phyloP scores from a whole-genome alignment of 2,888 invertebrate genomes.

The Drosophila mimetica region DNA sequence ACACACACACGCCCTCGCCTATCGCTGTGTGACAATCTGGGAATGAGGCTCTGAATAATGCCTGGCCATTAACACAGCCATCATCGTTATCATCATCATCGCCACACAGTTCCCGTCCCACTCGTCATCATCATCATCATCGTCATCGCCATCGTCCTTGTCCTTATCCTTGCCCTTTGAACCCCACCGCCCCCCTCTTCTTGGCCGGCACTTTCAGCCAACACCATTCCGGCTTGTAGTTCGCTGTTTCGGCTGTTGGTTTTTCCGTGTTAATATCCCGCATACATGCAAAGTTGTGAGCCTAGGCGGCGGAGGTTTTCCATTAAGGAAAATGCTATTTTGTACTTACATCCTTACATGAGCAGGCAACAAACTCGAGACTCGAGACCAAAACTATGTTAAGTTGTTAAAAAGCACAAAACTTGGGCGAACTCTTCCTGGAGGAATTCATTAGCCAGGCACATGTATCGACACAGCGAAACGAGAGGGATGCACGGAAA shows the following conservation, averaged over 20 bases:
- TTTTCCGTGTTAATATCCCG: constrained; percentile 73
- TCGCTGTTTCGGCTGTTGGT: constrained; percentile 55
- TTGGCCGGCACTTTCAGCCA: constrained; percentile 62
- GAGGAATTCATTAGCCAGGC: constrained; percentile 70
- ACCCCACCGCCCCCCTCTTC: constrained; percentile 12
- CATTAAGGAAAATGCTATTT: constrained; percentile 75
- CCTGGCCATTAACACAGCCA: constrained; percentile 73
- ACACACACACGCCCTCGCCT: constrained; percentile 40
- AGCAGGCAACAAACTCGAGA: constrained; percentile 31
- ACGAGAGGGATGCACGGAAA: constrained; percentile 5
- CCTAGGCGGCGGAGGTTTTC: constrained; percentile 37
- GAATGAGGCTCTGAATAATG: constrained; percentile 75
- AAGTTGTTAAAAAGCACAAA: constrained; percentile 73
- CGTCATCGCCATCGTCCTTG: constrained; percentile 36
- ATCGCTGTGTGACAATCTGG: constrained; percentile 71
- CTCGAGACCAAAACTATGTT: constrained; percentile 64
- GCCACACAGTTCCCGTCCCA: constrained; percentile 7
- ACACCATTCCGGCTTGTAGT: constrained; percentile 59
- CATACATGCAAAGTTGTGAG: constrained; percentile 73
- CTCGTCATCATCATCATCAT: not conserved
- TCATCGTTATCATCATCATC: constrained; percentile 43
- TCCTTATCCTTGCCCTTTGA: constrained; percentile 44
- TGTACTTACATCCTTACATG: constrained; percentile 56
- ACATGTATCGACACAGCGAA: constrained; percentile 46
- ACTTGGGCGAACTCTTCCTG: constrained; percentile 45